Percentiles rank a stretch among this genome's conserved stretches.
These are phyloP conservation scores for Tupaia chinensis DNA, from an alignment of 2,113 vertebrate species.

Conservation along the genomic window DNA sequence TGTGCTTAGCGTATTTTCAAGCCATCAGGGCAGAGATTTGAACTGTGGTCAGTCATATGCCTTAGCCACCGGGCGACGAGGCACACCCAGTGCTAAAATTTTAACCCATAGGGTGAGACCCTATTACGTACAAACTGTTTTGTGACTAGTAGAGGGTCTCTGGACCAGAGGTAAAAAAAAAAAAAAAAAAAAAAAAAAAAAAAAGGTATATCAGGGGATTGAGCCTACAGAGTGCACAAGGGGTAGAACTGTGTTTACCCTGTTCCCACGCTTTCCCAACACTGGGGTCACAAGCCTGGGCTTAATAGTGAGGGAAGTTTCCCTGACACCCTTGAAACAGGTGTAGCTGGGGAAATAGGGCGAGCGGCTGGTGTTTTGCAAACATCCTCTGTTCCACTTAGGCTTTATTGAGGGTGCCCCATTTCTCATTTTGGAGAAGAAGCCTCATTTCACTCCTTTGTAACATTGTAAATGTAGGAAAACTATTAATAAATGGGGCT, in stretches of 20 bases:
- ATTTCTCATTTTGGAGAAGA: slow-evolving; percentile 63
- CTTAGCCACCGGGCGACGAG: too few relatives aligned
- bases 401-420: slow-evolving; percentile 41
- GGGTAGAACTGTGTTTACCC: not conserved
- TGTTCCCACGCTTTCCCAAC: not conserved
- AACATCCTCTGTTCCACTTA: not conserved
- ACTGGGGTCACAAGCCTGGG: not conserved
- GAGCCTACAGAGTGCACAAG: not conserved
- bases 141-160: not conserved
- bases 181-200: too few relatives aligned
- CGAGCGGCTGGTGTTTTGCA: not conserved
- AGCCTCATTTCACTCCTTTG: slow-evolving; percentile 61
- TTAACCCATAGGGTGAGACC: not conserved
- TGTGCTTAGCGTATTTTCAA: too few relatives aligned
- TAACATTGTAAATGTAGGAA: slow-evolving; percentile 70
- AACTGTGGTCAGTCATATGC: too few relatives aligned
- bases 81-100: not conserved
- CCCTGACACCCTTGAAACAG: not conserved
- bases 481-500: slow-evolving; percentile 79
- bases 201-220: not conserved
- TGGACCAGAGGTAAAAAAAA: not conserved
- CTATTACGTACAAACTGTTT: not conserved
- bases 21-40: too few relatives aligned
- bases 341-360: slow-evolving; percentile 38
- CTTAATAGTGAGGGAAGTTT: not conserved